Conservation (phyloP, 2,113 vertebrate genomes). For the Salvelinus alpinus region DNA sequence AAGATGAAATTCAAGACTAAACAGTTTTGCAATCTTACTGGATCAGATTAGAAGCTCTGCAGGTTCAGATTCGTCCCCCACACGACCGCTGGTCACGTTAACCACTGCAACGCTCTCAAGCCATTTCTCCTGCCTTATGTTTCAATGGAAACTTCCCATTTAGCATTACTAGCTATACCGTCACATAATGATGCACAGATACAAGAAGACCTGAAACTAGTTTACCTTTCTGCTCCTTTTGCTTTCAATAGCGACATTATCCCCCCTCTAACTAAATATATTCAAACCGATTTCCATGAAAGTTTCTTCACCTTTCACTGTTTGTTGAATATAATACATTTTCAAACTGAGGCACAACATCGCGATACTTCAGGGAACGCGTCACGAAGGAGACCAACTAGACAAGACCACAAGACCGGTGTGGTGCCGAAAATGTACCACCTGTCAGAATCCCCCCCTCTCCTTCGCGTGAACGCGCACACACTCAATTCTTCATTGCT, state of each 20-base stretch:
- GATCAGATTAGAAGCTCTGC: not conserved
- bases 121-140: not conserved
- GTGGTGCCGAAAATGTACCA: no score
- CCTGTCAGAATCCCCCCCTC: not conserved
- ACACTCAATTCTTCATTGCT: no score
- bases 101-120: not conserved
- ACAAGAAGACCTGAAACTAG: not conserved
- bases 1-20: not conserved
- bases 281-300: slow-evolving; percentile 56
- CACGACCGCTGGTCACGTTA: not conserved
- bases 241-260: not conserved
- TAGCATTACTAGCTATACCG: slow-evolving; percentile 44
- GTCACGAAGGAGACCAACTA: no score
- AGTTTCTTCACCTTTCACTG: slow-evolving; percentile 44
- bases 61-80: not conserved
- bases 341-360: not conserved
- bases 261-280: not conserved
- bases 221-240: slow-evolving; percentile 2
- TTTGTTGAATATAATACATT: slow-evolving; percentile 53
- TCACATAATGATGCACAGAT: slow-evolving; percentile 36
- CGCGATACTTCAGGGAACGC: not conserved
- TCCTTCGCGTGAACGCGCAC: not conserved
- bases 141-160: slow-evolving; percentile 3
- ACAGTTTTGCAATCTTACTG: not conserved
- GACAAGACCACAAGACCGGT: no score